phyloP scores from a whole-genome alignment of 2,113 vertebrate genomes.

The Psammodynastes pulverulentus region DNA sequence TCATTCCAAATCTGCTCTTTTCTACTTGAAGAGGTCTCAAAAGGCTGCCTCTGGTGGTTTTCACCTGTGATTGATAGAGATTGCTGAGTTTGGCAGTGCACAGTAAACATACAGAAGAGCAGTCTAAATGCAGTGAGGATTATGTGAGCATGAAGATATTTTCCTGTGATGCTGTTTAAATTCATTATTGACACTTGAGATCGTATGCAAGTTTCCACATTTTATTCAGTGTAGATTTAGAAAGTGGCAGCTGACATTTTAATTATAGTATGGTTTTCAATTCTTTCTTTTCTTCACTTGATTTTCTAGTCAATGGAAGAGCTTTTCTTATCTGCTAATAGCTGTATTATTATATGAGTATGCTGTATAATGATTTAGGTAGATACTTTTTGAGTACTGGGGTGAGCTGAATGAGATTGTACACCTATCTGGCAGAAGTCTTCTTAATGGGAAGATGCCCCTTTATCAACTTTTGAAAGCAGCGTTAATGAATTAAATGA shows the following conservation, averaged over 20 bases:
- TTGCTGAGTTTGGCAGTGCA: slow-evolving; percentile 9
- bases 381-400: background rate
- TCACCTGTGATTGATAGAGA: slow-evolving; percentile 17
- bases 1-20: slow-evolving; percentile 28
- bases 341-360: background rate
- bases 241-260: slow-evolving; percentile 7
- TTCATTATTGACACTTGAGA: slow-evolving; percentile 27
- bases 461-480: background rate
- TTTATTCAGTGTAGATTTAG: slow-evolving; percentile 29
- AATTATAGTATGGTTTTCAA: slow-evolving; percentile 42
- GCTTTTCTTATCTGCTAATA: background rate
- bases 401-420: background rate
- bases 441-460: background rate
- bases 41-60: slow-evolving; percentile 27
- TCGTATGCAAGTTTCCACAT: slow-evolving; percentile 20
- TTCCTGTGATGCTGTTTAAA: background rate
- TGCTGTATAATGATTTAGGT: background rate
- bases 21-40: slow-evolving; percentile 8
- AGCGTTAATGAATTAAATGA: background rate
- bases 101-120: slow-evolving; percentile 11
- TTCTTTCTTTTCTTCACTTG: slow-evolving; percentile 16
- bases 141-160: background rate
- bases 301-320: background rate
- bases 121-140: slow-evolving; percentile 19
- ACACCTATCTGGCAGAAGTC: background rate